A percentile compares a stretch with the other conserved stretches of the same genome.
Conservation (phyloP, 2,113 vertebrate species). For the Channa argus region DNA sequence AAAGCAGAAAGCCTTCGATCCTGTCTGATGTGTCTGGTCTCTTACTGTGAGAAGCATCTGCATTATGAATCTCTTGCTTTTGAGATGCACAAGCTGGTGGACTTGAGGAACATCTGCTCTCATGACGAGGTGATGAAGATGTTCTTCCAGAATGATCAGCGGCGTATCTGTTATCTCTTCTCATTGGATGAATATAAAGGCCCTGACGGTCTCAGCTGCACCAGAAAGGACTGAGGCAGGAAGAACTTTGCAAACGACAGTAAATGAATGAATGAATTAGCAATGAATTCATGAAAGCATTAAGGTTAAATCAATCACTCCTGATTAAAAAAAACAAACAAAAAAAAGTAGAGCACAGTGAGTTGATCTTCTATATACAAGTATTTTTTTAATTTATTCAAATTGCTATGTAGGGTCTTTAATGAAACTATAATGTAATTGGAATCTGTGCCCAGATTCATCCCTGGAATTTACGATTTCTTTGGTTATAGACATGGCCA, state of each 20-base stretch:
- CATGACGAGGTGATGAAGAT: constrained; percentile 26
- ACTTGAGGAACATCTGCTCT: constrained; percentile 30
- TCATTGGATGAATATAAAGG: constrained; percentile 12
- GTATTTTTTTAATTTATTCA: too few species aligned
- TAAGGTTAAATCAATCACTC: not conserved
- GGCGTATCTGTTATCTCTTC: constrained; percentile 31
- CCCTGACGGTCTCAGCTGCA: constrained; percentile 26
- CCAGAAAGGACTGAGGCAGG: constrained; percentile 23
- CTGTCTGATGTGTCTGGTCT: not conserved
- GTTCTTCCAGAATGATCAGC: constrained; percentile 30
- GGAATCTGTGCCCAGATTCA: too few species aligned
- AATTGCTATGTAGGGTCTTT: too few species aligned
- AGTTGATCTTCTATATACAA: too few species aligned
- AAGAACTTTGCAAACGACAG: not conserved
- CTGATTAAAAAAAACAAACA: too few species aligned
- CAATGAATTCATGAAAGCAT: constrained; percentile 18
- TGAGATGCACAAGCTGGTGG: constrained; percentile 5
- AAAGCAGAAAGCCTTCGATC: not conserved
- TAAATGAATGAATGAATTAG: constrained; percentile 4
- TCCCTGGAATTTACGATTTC: too few species aligned
- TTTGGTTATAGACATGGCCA: too few species aligned
- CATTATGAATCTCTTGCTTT: not conserved
- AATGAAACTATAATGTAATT: too few species aligned
- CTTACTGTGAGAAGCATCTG: not conserved
- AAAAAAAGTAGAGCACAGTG: too few species aligned